A percentile compares a stretch with the other conserved stretches of the same genome.
Evolutionary conservation across 2,113 vertebrate genomes (phyloP).

Genomic region (Struthidea cinerea): DNA sequence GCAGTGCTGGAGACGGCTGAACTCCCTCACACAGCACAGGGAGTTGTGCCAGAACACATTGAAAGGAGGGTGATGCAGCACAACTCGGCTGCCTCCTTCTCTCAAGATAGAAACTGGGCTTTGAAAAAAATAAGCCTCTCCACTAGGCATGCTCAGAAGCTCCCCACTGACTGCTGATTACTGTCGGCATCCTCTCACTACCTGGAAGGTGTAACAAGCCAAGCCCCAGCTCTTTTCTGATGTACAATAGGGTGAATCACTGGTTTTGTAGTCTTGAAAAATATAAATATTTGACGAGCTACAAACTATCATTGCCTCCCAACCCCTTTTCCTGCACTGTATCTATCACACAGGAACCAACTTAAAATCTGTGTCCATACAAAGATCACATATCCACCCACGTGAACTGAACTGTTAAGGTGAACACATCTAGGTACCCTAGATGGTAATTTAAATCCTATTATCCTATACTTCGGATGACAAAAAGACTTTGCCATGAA

Average conservation of each 20-base stretch:
- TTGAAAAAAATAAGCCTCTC: background rate
- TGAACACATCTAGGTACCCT: background rate
- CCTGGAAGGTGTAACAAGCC: conserved; percentile 8
- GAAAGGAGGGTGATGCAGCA: conserved; percentile 23
- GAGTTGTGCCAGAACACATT: conserved; percentile 12
- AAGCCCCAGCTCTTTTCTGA: background rate
- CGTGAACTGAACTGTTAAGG: background rate
- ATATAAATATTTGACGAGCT: background rate
- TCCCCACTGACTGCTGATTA: background rate
- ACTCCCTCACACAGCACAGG: background rate
- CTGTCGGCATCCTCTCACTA: conserved; percentile 22
- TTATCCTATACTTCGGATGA: background rate
- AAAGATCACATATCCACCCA: background rate
- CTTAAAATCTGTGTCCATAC: background rate
- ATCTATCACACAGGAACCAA: background rate
- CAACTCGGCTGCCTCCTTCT: conserved; percentile 8
- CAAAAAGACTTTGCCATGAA: background rate
- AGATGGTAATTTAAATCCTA: background rate
- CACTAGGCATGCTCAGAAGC: conserved; percentile 60
- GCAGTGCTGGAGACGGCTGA: background rate
- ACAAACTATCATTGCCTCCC: background rate
- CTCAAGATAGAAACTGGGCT: conserved; percentile 41
- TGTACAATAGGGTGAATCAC: background rate
- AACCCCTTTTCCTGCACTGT: background rate
- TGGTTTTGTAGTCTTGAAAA: background rate